Evolutionary conservation across 2,888 invertebrate species (phyloP).

Genomic region (Ectemnius lituratus): DNA sequence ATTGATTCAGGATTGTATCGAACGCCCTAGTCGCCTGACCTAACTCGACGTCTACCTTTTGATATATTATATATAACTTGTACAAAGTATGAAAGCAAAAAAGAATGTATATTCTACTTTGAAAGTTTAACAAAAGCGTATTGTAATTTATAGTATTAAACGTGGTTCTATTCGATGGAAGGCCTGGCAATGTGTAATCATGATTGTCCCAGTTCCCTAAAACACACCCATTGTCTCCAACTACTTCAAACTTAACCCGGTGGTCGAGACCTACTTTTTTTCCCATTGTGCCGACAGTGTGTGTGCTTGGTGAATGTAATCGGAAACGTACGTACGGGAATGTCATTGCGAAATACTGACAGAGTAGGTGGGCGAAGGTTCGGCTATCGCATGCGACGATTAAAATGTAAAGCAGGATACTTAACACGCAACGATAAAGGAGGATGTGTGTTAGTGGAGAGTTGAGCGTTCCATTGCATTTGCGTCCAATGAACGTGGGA

Average conservation of each 20-base stretch:
- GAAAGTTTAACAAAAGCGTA: too few species aligned
- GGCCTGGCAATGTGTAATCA: too few species aligned
- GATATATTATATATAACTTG: background rate
- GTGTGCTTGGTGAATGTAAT: background rate
- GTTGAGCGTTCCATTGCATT: background rate
- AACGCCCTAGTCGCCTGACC: background rate
- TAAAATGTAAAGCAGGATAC: background rate
- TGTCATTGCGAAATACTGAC: background rate
- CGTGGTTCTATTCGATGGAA: too few species aligned
- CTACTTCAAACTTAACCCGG: background rate
- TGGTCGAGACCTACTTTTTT: constrained; percentile 4
- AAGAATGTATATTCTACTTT: too few species aligned
- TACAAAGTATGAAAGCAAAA: too few species aligned
- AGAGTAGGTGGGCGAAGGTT: background rate
- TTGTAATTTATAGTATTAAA: too few species aligned
- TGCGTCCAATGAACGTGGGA: constrained; percentile 1
- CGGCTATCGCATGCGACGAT: background rate
- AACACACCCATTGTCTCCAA: constrained; percentile 8
- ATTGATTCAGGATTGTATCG: constrained; percentile 15
- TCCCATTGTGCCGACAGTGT: background rate
- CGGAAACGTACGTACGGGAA: background rate
- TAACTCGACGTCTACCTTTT: too few species aligned
- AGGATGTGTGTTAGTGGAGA: background rate
- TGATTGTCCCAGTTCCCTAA: too few species aligned
- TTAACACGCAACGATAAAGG: background rate